These are phyloP conservation scores for Taurulus bubalis DNA, from an alignment of 2,113 vertebrate species.

Conservation along the genomic window DNA sequence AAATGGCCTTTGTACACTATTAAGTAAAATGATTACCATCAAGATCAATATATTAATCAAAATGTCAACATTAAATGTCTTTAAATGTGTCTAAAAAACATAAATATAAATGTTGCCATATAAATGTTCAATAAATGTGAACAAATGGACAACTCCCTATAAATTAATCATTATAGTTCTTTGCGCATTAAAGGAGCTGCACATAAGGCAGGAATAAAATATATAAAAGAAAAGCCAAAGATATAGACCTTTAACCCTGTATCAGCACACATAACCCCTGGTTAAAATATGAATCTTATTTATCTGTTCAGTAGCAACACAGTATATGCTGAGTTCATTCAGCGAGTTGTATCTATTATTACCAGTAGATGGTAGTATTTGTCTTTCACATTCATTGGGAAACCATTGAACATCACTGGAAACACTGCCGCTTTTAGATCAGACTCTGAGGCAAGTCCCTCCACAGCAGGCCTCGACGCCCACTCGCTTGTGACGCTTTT, in stretches of 20 bases:
- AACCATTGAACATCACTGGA: background rate
- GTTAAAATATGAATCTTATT: background rate
- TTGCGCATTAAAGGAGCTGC: too few species aligned
- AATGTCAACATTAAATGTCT: too few species aligned
- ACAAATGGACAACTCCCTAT: too few species aligned
- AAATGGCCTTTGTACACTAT: too few species aligned
- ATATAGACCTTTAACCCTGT: background rate
- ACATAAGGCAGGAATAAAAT: too few species aligned
- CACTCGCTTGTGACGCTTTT: constrained; percentile 18
- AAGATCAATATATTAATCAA: too few species aligned
- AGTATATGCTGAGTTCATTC: background rate
- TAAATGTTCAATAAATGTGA: too few species aligned
- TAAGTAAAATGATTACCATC: too few species aligned
- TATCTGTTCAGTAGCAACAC: background rate
- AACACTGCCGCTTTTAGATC: background rate
- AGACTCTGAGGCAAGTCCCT: background rate
- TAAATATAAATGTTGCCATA: too few species aligned
- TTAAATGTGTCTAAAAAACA: too few species aligned
- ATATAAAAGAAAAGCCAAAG: background rate
- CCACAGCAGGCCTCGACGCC: background rate
- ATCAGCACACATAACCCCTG: background rate
- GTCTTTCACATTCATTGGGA: background rate
- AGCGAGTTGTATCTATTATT: background rate
- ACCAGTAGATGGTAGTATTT: constrained; percentile 40
- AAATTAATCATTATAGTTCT: too few species aligned